Base-by-base conservation (phyloP, 2,797 vertebrate species). In the Falco novaeseelandiae region DNA sequence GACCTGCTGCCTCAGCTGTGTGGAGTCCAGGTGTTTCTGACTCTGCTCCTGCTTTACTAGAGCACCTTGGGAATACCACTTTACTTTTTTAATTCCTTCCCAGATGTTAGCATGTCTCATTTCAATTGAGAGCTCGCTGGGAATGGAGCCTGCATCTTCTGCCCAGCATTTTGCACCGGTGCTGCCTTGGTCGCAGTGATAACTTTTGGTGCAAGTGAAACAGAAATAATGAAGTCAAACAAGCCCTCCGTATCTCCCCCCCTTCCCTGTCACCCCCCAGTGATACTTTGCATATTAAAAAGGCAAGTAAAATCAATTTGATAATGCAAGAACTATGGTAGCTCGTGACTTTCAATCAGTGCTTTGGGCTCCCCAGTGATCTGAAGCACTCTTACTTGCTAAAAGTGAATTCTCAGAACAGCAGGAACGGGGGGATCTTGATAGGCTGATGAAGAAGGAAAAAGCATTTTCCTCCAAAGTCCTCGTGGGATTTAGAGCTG, bases 331-430 rank as follows among this genome's bases (percentile, higher is more conserved):
- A 91, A 34, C 62, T 58, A 36, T 85, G 89, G 92, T 49, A 96
- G 96, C 85, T 94, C 30, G 73, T 96, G 92, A 94, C 83, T 96
- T 88, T 89, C 73, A 96, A 92, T 97, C 92, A 97, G 80, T 14
- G 23, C 74, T 72, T 44, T 4, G 63, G 73, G 44, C 89, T 93
- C 84, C 91, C 90, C 62, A 25, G 91, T 5, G 91, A 94, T 96
- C 78, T 95, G 88, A 96, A 97, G 91, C 63, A 83, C 84, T 96
- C 92, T 96, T 44, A 4, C 49, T 76, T 44, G 49, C 62, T 95
- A 22, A 76, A 55, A 95, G 80, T 79, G 63, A 20, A n/a, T 78
- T 70, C 86, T 96, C 80, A 40, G 83, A 95, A 12, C 69, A 94
- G 88, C 86, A 27, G 92, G 97, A 96, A 86, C 40, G 74, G 87